Percentiles rank a stretch among this genome's conserved stretches.
phyloP scores from a whole-genome alignment of 1,140 invertebrate species.

The Caenorhabditis latens region DNA sequence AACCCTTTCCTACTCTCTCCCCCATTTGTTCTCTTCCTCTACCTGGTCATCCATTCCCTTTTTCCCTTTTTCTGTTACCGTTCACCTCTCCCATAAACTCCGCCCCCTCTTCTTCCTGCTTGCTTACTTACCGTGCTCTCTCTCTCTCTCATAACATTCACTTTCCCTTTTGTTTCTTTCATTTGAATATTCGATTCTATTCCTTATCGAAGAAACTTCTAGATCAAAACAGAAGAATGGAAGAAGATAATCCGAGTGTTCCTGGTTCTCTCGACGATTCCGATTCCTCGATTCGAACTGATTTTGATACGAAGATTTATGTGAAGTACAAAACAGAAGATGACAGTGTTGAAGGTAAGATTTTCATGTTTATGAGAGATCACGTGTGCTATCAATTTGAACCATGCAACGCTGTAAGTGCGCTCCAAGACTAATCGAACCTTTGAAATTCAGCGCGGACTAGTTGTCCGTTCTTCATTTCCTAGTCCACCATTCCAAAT shows the following conservation, averaged over 20 bases:
- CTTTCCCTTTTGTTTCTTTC: background rate
- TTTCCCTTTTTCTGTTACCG: background rate
- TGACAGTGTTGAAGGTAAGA: background rate
- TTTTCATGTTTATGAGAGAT: background rate
- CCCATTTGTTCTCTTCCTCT: too few relatives aligned
- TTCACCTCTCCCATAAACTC: background rate
- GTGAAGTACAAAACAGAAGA: background rate
- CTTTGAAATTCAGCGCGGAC: too few relatives aligned
- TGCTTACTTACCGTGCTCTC: background rate
- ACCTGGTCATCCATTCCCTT: background rate
- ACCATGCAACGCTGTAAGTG: too few relatives aligned
- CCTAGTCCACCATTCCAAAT: background rate
- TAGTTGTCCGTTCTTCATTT: background rate
- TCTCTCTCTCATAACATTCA: background rate
- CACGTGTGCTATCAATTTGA: too few relatives aligned
- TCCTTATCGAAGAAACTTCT: too few relatives aligned
- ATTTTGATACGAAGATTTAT: background rate
- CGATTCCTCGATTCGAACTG: background rate
- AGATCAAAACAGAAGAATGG: background rate
- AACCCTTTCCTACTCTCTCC: too few relatives aligned
- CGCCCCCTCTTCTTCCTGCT: background rate
- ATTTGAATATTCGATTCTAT: background rate
- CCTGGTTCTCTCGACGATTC: background rate
- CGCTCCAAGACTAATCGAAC: too few relatives aligned
- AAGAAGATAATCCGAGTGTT: slow-evolving; percentile 7